A percentile compares a stretch with the other conserved stretches of the same genome.
Evolutionary conservation across 2,888 invertebrate species (phyloP).

Genomic region (Hirtodrosophila confusa): DNA sequence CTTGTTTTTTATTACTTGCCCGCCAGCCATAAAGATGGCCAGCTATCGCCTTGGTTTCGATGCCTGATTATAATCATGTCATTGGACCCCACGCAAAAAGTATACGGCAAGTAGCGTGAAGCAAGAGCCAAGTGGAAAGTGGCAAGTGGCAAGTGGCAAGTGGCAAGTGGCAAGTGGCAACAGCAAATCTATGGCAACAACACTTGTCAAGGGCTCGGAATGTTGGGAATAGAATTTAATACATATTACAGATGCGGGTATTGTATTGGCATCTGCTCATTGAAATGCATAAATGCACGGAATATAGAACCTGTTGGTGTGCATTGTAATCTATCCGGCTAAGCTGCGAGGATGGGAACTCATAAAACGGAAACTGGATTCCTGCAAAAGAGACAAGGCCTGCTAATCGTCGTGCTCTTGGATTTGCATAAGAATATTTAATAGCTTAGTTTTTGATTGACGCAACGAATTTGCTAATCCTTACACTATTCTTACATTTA

Average conservation of each 20-base stretch:
- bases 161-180: constrained; percentile 11
- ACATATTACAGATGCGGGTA: constrained; percentile 6
- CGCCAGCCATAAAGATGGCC: constrained; percentile 43
- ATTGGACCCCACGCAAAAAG: constrained; percentile 10
- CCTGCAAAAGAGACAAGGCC: too few relatives aligned
- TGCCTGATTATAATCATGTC: constrained; percentile 19
- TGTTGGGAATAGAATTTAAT: constrained; percentile 44
- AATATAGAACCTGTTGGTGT: constrained; percentile 1
- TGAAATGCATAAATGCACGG: constrained; percentile 25
- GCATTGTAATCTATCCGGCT: background rate
- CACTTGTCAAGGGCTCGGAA: constrained; percentile 43
- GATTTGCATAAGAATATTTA: too few relatives aligned
- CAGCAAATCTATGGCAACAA: constrained; percentile 29
- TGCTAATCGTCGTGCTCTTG: too few relatives aligned
- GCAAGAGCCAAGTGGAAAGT: constrained; percentile 13
- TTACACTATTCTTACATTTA: too few relatives aligned
- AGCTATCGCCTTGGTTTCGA: constrained; percentile 23
- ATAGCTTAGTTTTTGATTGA: too few relatives aligned
- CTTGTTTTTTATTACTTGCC: constrained; percentile 23
- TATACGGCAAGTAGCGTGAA: constrained; percentile 18
- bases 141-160: constrained; percentile 22
- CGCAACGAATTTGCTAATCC: too few relatives aligned
- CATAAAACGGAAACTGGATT: too few relatives aligned
- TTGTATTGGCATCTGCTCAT: constrained; percentile 19
- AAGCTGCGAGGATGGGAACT: too few relatives aligned